Evolutionary conservation across 2,888 invertebrate species (phyloP), one percentile per base, ranked within the genome.

Genomic region (Chrysomela aeneicollis): DNA sequence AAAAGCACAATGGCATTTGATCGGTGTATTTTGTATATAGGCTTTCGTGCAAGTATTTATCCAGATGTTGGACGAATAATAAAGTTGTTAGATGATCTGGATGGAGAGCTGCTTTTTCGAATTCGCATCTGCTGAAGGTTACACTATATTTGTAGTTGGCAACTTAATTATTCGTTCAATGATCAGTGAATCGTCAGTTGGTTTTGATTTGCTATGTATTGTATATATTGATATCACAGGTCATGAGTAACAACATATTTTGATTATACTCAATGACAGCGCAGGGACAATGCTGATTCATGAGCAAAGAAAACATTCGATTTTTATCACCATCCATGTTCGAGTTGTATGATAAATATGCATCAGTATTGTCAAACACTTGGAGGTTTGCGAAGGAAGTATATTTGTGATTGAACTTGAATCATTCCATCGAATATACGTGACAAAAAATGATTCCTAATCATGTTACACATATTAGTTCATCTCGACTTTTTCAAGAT

Each of bases 11-110:
- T 71, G 64, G 60, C 69, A 65, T 69, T 63, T 68, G 71, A 50
- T 66, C 70, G 66, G 74, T 81, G 79, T 79, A 77, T 78, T 63
- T 61, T 81, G 82, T 81, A 81, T 73, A 81, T 81, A 81, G 76
- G 81, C 81, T 81, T 81, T 75, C 72, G 69, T 68, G 55, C 61
- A 57, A 61, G 21, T 30, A 6, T 59, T 57, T 9, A 22, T 42
- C 26, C 35, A 30, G 46, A 37, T 63, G 63, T 67, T 15, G 53
- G 59, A 60, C 58, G 66, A 63, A 55, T 59, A 62, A 59, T 53
- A 47, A 50, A 54, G 26, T 42, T 30, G 12, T 37, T 18, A 52
- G 9, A 21, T 1, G 42, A 42, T 19, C 26, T 32, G 15, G 15
- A n/a, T n/a, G n/a, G n/a, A n/a, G n/a, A n/a, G n/a, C n/a, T n/a